Evolutionary conservation across 2,888 invertebrate species (phyloP), one percentile per base, ranked within the genome.

Genomic region (Mythimna vitellina): DNA sequence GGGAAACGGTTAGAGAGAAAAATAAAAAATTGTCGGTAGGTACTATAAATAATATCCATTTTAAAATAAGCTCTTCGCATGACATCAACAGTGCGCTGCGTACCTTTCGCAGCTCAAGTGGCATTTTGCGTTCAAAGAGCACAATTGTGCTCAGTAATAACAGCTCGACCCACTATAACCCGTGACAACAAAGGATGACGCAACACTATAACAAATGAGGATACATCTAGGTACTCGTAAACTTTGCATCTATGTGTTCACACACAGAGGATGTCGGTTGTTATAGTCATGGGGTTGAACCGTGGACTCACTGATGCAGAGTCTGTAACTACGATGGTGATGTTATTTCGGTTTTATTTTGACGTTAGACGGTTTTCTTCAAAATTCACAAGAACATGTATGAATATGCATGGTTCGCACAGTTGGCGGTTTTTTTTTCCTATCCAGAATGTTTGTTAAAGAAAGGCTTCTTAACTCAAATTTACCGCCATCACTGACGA

Each of bases 161-260:
- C 78, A 75, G 71, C 73, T 70, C 76, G 68, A 46, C 65, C 57
- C 60, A 67, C 69, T 78, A 78, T 68, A 78, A 73, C 46, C 63
- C 65, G 65, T 70, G 72, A 68, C 71, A 83, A 83, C 84, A 86
- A 85, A 75, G 79, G 70, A 35, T 86, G 76, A 76, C 71, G 82
- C 67, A 79, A 69, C 60, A 62, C 46, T 53, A 66, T 64, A 66
- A 66, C 68, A 70, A 83, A 81, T 62, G 83, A 81, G 78, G 65
- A 76, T 78, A 72, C 54, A 38, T 29, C 20, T 73, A 62, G 25
- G 25, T 46, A 65, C 77, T 78, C 76, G 73, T 84, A 85, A 83
- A 83, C 64, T 71, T 65, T 60, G 73, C 65, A 79, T 79, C 60
- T 73, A 75, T 67, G 73, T 53, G 61, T 61, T 22, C 53, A 49